Percentiles rank a stretch among this genome's conserved stretches.
Evolutionary conservation across 2,113 vertebrate genomes (phyloP).

Genomic region (Stigmatopora argus): DNA sequence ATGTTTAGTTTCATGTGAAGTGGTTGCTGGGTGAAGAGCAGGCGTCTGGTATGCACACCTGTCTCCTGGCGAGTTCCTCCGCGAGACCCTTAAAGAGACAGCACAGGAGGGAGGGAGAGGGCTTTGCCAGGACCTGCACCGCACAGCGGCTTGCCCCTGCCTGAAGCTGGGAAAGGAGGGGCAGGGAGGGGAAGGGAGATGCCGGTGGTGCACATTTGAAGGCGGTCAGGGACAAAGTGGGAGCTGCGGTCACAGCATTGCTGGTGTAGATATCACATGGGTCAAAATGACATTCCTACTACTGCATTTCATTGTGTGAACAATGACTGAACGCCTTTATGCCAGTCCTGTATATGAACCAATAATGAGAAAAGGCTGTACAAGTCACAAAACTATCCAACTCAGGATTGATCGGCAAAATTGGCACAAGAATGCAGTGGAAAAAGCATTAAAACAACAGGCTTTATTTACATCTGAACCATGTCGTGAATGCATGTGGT

Average conservation of each 20-base stretch:
- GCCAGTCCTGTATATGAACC: background rate
- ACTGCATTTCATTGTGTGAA: background rate
- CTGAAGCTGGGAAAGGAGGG: slow-evolving; percentile 36
- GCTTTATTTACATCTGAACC: slow-evolving; percentile 44
- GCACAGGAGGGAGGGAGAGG: slow-evolving; percentile 23
- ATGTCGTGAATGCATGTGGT: slow-evolving; percentile 38
- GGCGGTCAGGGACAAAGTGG: slow-evolving; percentile 52
- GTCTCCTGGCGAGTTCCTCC: slow-evolving; percentile 49
- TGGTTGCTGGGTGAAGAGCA: slow-evolving; percentile 32
- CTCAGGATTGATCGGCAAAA: slow-evolving; percentile 56
- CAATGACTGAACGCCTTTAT: background rate
- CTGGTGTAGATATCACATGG: background rate
- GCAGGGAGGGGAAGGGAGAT: slow-evolving; percentile 27
- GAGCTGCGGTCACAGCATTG: slow-evolving; percentile 31
- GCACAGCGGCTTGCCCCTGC: slow-evolving; percentile 53
- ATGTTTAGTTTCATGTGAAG: slow-evolving; percentile 8
- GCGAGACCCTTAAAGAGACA: slow-evolving; percentile 23
- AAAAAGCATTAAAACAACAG: slow-evolving; percentile 19
- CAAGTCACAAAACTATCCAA: slow-evolving; percentile 9
- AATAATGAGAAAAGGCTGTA: slow-evolving; percentile 4
- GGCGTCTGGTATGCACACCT: slow-evolving; percentile 75
- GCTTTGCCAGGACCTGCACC: slow-evolving; percentile 66
- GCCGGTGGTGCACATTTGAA: slow-evolving; percentile 53
- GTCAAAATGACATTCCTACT: background rate
- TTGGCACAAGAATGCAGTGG: slow-evolving; percentile 47